Percentiles rank a stretch among this genome's conserved stretches.
Evolutionary conservation across 2,888 invertebrate genomes (phyloP).

Genomic region (Auanema freiburgensis): DNA sequence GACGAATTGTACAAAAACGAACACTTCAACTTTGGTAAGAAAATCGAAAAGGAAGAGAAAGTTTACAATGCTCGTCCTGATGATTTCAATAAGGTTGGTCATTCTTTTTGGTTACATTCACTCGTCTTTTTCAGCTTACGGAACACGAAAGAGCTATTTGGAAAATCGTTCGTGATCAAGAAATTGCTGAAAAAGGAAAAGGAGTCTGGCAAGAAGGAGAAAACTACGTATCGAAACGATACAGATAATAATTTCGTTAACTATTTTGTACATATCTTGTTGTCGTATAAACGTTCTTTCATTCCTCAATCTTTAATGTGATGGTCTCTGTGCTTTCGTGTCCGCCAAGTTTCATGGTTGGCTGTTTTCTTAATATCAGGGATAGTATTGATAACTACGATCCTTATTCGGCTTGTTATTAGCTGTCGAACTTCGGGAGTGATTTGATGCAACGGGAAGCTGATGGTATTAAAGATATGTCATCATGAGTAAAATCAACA

Average conservation of each 20-base stretch:
- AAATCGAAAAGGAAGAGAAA: slow-evolving; percentile 45
- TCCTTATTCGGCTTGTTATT: too few species aligned
- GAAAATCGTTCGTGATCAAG: slow-evolving; percentile 59
- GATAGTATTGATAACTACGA: neutral
- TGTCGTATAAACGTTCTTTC: neutral
- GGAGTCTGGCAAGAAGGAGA: slow-evolving; percentile 53
- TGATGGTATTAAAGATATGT: too few species aligned
- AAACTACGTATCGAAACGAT: slow-evolving; percentile 54
- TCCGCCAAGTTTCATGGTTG: too few species aligned
- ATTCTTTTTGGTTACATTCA: neutral
- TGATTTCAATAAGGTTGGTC: slow-evolving; percentile 56
- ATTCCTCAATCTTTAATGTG: neutral
- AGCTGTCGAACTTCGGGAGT: too few species aligned
- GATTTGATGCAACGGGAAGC: too few species aligned
- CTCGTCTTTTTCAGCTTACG: slow-evolving; percentile 38
- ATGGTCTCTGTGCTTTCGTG: neutral
- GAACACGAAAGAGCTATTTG: slow-evolving; percentile 62
- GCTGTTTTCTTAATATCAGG: neutral
- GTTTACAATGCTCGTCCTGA: slow-evolving; percentile 58
- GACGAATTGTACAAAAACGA: slow-evolving; percentile 59
- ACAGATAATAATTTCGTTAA: slow-evolving; percentile 19
- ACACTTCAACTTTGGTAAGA: slow-evolving; percentile 62
- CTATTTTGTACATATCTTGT: too few species aligned
- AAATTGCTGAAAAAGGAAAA: slow-evolving; percentile 46
- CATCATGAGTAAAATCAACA: too few species aligned